Evolutionary conservation across 2,113 vertebrate species (phyloP), one percentile per base, ranked within the genome.

Genomic region (Falco punctatus): DNA sequence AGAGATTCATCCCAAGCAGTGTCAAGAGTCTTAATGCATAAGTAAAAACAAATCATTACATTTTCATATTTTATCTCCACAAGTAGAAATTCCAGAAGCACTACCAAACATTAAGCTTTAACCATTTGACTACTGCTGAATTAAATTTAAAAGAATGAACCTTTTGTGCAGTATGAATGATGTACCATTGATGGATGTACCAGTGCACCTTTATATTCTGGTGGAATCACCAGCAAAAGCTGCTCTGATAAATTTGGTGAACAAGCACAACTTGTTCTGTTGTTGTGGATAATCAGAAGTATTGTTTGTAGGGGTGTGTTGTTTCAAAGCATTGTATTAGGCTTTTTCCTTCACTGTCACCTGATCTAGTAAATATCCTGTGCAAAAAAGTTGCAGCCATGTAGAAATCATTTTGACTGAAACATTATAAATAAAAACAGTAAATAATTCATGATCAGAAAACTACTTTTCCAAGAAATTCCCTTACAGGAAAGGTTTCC

Each of bases 401-500:
- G 28, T 83, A 89, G 62, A 84, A 88, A 88, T 86, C 78, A 86
- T 44, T 94, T 75, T 84, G 54, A 92, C 69, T 51, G 86, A 88
- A 91, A 77, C 38, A 27, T 48, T 74, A 42, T 42, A 82, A 96
- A 90, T 92, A 57, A 94, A 89, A 77, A 6, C 38, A 88, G 84
- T 62, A 78, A 75, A 11, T 58, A 77, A 81, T 13, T 58, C 3
- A 0, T 35, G 35, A 78, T 87, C 79, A 92, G 86, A 93, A 85
- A 88, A 52, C 24, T 84, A 10, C 24, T 42, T 79, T 81, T 75
- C 52, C 70, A 92, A 86, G 3, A 67, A 51, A 15, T 78, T 82
- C 18, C 27, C 11, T 62, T 84, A 40, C 16, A 65, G 54, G 54
- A 72, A 83, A 80, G 28, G 32, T 74, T 88, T 71, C 66, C 38